These are phyloP conservation scores for Serilophus lunatus DNA, from an alignment of 2,113 vertebrate species.

Conservation along the genomic window DNA sequence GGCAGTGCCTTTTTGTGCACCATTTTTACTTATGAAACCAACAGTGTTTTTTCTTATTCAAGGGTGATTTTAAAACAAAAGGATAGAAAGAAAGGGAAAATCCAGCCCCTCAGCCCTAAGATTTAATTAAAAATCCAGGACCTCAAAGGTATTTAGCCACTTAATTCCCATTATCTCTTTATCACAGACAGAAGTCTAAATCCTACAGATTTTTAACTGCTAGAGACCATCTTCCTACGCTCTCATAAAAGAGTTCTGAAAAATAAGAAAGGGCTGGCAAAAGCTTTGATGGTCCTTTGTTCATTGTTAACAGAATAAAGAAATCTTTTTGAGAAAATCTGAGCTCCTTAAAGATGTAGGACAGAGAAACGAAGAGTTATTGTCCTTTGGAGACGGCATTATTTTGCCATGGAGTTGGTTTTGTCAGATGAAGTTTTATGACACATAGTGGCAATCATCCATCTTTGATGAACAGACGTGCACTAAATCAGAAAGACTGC, in stretches of 20 bases:
- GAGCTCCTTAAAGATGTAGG: constrained; percentile 27
- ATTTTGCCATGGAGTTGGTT: constrained; percentile 50
- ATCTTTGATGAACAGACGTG: constrained; percentile 57
- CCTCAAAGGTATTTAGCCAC: not conserved
- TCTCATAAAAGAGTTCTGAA: constrained; percentile 43
- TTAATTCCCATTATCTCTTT: not conserved
- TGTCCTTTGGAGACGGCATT: constrained; percentile 44
- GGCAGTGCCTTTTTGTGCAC: not conserved
- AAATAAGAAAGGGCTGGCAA: not conserved
- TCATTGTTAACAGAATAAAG: constrained; percentile 22
- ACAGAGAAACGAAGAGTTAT: constrained; percentile 47
- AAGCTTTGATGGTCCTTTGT: constrained; percentile 24
- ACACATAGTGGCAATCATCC: constrained; percentile 41
- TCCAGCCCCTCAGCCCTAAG: not conserved
- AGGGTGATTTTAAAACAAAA: not conserved
- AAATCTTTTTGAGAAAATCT: constrained; percentile 59
- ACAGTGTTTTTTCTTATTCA: not conserved
- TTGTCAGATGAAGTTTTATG: constrained; percentile 57
- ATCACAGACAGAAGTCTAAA: not conserved
- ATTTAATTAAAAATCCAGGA: not conserved
- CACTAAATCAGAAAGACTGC: constrained; percentile 57
- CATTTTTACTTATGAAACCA: not conserved
- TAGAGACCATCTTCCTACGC: not conserved
- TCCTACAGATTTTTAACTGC: constrained; percentile 9
- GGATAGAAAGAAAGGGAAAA: not conserved